Percentiles rank a stretch among this genome's conserved stretches.
Evolutionary conservation across 2,888 invertebrate species (phyloP).

Genomic region (Branchellion lobata): DNA sequence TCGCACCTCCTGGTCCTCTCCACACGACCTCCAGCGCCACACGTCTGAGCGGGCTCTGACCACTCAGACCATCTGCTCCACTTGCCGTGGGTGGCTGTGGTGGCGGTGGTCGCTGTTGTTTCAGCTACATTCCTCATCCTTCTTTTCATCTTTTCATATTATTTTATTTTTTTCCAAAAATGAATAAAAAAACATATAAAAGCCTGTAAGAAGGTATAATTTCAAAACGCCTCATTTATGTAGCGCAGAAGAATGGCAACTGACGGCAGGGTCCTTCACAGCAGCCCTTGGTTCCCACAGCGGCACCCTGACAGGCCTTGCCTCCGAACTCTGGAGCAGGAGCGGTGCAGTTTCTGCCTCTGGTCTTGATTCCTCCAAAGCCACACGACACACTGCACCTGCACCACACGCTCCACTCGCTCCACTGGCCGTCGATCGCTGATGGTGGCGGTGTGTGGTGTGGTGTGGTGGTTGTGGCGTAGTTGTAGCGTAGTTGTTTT

Average conservation of each 20-base stretch:
- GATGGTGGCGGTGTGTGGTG: too few species aligned
- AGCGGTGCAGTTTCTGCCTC: slow-evolving; percentile 58
- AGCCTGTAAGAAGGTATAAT: neutral
- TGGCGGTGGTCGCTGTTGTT: too few species aligned
- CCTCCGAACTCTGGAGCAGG: slow-evolving; percentile 59
- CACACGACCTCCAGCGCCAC: slow-evolving; percentile 41
- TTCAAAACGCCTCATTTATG: too few species aligned
- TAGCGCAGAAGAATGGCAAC: neutral
- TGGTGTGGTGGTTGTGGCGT: neutral
- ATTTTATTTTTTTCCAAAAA: too few species aligned
- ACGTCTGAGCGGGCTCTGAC: slow-evolving; percentile 46
- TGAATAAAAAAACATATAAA: too few species aligned
- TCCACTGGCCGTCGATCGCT: slow-evolving; percentile 49
- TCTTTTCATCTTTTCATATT: too few species aligned
- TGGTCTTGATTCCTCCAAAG: slow-evolving; percentile 53
- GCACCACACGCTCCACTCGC: slow-evolving; percentile 46
- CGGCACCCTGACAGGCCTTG: slow-evolving; percentile 55
- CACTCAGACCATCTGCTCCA: slow-evolving; percentile 50
- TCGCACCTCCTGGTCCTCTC: slow-evolving; percentile 44
- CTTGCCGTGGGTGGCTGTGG: slow-evolving; percentile 47
- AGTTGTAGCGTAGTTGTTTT: too few species aligned
- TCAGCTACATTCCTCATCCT: too few species aligned
- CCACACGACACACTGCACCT: slow-evolving; percentile 59
- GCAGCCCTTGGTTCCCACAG: slow-evolving; percentile 55
- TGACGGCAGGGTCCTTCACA: slow-evolving; percentile 54